phyloP scores from a whole-genome alignment of 2,797 vertebrate genomes.

The Hippoglossus hippoglossus region DNA sequence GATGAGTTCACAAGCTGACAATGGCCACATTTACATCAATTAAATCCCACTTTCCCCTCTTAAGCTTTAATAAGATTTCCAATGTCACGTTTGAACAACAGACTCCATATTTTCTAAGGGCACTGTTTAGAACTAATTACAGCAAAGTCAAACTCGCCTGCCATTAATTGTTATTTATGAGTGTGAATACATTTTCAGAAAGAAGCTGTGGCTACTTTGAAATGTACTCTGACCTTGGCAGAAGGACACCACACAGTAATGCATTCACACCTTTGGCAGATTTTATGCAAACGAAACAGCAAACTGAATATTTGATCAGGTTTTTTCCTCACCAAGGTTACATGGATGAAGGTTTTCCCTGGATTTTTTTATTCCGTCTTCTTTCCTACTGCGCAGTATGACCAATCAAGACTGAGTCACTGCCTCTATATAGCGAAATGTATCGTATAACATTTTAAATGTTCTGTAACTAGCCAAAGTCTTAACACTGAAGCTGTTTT shows the following conservation, averaged over 20 bases:
- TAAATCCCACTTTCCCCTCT: conserved; percentile 41
- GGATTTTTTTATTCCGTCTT: background rate
- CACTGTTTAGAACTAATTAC: conserved; percentile 69
- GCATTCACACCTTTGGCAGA: conserved; percentile 78
- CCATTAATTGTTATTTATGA: conserved; percentile 78
- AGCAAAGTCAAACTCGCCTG: conserved; percentile 68
- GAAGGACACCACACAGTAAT: conserved; percentile 63
- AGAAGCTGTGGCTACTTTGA: conserved; percentile 62
- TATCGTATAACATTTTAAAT: background rate
- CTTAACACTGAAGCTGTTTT: background rate
- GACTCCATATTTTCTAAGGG: conserved; percentile 58
- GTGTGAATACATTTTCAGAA: conserved; percentile 64
- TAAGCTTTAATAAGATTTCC: conserved; percentile 56
- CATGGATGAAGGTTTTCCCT: conserved; percentile 17
- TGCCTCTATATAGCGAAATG: background rate
- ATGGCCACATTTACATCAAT: conserved; percentile 53
- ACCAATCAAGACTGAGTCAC: background rate
- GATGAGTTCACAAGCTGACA: conserved; percentile 48
- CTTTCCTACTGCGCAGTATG: background rate
- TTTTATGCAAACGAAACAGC: conserved; percentile 76
- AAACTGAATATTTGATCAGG: conserved; percentile 74
- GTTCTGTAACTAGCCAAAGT: background rate
- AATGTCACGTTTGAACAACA: conserved; percentile 71
- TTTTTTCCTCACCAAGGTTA: conserved; percentile 70
- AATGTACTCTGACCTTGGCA: conserved; percentile 73